Percentiles rank a stretch among this genome's conserved stretches.
Conservation (phyloP, 2,797 vertebrate genomes). For the Rhinella marina region DNA sequence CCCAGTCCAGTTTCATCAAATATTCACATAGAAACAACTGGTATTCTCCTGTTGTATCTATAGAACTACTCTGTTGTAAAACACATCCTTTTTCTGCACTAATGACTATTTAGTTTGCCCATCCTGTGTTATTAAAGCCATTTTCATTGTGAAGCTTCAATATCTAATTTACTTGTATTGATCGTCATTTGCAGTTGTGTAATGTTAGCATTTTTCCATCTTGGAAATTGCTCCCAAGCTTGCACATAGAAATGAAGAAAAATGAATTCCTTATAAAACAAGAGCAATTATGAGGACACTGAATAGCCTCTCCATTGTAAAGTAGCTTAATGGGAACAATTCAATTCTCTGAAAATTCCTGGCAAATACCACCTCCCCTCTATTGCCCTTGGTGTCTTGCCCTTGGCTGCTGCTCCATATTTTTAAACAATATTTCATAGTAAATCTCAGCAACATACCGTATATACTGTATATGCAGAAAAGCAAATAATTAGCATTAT, state of each 20-base stretch:
- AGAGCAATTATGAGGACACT: conserved; percentile 8
- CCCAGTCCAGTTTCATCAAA: neutral
- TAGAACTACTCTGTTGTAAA: neutral
- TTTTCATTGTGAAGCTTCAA: conserved; percentile 13
- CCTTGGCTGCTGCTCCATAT: neutral
- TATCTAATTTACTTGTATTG: conserved; percentile 33
- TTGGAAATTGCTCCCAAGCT: conserved; percentile 15
- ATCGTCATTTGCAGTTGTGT: conserved; percentile 32
- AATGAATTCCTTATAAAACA: conserved; percentile 2
- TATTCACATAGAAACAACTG: neutral
- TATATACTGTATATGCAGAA: neutral
- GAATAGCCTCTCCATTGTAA: neutral
- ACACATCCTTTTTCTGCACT: neutral
- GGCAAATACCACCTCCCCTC: neutral
- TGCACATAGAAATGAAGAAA: conserved; percentile 18
- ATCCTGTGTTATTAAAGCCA: conserved; percentile 4
- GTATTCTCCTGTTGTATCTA: neutral
- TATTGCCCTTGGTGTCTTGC: neutral
- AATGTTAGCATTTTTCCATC: conserved; percentile 7
- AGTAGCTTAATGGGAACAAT: conserved; percentile 11
- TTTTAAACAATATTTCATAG: neutral
- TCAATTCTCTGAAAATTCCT: neutral
- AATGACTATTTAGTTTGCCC: neutral
- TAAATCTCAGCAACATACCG: neutral
- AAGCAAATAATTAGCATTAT: neutral